phyloP scores from a whole-genome alignment of 1,140 invertebrate genomes.

The Papilio dardanus region DNA sequence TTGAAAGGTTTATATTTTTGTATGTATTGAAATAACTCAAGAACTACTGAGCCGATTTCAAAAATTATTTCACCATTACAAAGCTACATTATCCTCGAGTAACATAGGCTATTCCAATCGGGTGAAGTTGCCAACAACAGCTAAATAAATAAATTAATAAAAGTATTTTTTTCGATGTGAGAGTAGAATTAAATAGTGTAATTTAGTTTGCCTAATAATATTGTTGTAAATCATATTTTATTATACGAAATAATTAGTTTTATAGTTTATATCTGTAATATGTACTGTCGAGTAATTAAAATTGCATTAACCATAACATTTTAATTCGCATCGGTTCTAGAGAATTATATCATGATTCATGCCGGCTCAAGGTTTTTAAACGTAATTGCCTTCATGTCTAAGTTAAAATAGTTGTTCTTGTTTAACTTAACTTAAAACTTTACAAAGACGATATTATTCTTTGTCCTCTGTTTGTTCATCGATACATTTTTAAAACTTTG shows the following conservation, averaged over 20 bases:
- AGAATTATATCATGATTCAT: constrained; percentile 22
- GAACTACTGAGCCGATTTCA: no score
- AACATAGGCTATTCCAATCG: no score
- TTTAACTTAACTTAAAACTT: not conserved
- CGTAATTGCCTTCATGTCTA: constrained; percentile 16
- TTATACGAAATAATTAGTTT: not conserved
- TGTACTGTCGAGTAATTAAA: not conserved
- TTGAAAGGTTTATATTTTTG: no score
- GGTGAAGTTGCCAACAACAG: no score
- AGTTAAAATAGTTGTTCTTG: constrained; percentile 11
- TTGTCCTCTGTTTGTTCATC: not conserved
- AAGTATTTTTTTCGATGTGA: no score
- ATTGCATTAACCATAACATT: constrained; percentile 19
- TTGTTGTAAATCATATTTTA: not conserved
- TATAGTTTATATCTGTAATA: not conserved
- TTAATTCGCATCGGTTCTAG: constrained; percentile 16
- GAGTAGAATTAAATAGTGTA: not conserved
- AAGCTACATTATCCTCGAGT: no score
- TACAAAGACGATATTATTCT: not conserved
- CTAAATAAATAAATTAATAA: no score
- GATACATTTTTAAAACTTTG: no score
- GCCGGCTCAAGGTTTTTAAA: constrained; percentile 5
- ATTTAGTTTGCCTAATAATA: not conserved
- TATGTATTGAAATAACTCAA: no score
- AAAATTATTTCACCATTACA: no score